phyloP scores from a whole-genome alignment of 1,140 invertebrate genomes.

The Plectus sambesii region DNA sequence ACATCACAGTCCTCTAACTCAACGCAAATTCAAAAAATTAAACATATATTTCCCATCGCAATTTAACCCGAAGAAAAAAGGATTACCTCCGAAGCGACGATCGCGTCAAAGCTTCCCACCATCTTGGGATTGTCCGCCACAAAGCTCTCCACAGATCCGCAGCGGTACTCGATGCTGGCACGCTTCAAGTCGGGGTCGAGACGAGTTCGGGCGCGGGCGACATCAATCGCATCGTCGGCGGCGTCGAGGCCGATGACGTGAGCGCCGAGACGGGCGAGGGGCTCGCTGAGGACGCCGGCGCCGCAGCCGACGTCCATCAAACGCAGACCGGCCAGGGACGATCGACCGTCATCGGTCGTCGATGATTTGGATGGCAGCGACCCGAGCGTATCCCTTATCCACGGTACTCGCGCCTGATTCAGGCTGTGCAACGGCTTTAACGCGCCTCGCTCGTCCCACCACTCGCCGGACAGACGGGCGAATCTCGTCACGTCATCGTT shows the following conservation, averaged over 20 bases:
- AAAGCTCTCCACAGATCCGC: background rate
- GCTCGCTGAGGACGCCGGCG: slow-evolving; percentile 62
- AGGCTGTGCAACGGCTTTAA: slow-evolving; percentile 3
- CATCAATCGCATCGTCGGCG: slow-evolving; percentile 56
- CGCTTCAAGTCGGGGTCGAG: slow-evolving; percentile 64
- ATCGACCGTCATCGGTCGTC: background rate
- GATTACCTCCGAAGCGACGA: slow-evolving; percentile 50
- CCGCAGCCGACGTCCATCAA: slow-evolving; percentile 78
- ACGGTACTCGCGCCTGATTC: slow-evolving; percentile 6
- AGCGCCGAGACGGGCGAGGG: slow-evolving; percentile 62
- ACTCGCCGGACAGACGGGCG: slow-evolving; percentile 1
- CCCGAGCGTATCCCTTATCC: background rate
- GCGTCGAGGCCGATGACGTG: slow-evolving; percentile 68
- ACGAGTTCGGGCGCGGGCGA: slow-evolving; percentile 54
- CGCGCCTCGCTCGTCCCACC: slow-evolving; percentile 2
- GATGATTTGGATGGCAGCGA: background rate
- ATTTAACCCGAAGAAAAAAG: too few relatives aligned
- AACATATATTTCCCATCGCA: too few relatives aligned
- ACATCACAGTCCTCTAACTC: too few relatives aligned
- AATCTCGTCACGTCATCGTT: background rate
- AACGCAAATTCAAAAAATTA: too few relatives aligned
- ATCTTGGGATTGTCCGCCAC: background rate
- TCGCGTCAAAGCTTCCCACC: background rate
- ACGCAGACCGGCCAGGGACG: slow-evolving; percentile 55
- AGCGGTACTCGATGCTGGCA: slow-evolving; percentile 59